Conservation (phyloP, 2,797 vertebrate species). For the Podarcis siculus region DNA sequence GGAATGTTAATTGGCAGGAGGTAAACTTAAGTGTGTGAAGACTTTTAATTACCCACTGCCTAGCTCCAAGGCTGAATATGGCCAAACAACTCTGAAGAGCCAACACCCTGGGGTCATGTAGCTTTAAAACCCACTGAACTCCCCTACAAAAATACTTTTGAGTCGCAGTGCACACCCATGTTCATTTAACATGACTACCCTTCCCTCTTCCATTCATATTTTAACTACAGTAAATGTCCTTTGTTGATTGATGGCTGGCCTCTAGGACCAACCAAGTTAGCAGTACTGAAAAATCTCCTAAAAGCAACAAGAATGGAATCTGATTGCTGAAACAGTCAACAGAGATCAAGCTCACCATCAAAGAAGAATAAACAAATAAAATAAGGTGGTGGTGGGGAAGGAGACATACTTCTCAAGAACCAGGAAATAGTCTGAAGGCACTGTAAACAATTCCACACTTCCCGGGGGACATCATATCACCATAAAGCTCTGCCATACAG, state of each 20-base stretch:
- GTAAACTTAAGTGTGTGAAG: not conserved
- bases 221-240: not conserved
- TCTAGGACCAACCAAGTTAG: not conserved
- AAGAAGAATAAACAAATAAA: not conserved
- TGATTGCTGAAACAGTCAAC: not conserved
- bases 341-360: not conserved
- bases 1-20: not conserved
- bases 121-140: not conserved
- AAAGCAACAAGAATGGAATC: no score
- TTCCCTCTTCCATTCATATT: not conserved
- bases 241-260: not conserved
- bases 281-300: not conserved
- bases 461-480: no score
- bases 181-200: not conserved
- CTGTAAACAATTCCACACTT: not conserved
- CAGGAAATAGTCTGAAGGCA: not conserved
- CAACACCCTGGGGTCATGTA: not conserved
- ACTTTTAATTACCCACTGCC: not conserved
- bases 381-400: not conserved
- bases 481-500: not conserved
- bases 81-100: not conserved
- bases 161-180: not conserved
- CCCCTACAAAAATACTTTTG: no score
- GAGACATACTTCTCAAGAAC: not conserved
- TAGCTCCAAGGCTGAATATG: not conserved